These are phyloP conservation scores for Phocides pigmalion DNA, from an alignment of 1,140 invertebrate genomes.

Conservation along the genomic window DNA sequence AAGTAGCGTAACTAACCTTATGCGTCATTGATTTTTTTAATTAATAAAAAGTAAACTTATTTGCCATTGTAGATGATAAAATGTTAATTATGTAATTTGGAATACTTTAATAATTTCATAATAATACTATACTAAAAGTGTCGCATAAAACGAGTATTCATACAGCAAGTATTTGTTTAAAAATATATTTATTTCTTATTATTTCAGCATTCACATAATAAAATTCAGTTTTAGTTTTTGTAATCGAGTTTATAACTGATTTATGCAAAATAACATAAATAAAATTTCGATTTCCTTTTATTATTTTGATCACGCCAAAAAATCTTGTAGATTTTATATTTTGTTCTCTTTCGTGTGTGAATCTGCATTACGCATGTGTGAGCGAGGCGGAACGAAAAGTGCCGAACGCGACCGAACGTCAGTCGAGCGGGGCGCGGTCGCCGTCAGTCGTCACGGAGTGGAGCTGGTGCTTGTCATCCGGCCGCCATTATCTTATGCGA, in stretches of 20 bases:
- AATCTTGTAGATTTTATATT: slow-evolving; percentile 39
- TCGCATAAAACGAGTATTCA: no score
- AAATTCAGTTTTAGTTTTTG: background rate
- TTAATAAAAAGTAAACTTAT: no score
- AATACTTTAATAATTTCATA: no score
- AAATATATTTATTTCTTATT: no score
- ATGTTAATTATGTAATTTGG: no score
- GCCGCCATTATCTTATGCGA: slow-evolving; percentile 80
- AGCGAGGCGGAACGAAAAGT: slow-evolving; percentile 75
- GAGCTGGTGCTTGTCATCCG: slow-evolving; percentile 81
- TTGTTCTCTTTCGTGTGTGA: slow-evolving; percentile 68
- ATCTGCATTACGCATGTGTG: slow-evolving; percentile 78
- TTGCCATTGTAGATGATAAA: no score
- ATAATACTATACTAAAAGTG: no score
- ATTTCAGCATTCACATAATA: background rate
- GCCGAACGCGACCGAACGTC: slow-evolving; percentile 77
- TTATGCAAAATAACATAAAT: background rate
- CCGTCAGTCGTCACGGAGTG: slow-evolving; percentile 80
- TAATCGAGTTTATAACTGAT: background rate
- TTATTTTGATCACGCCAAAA: slow-evolving; percentile 27
- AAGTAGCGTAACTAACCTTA: background rate
- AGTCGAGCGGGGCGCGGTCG: slow-evolving; percentile 83
- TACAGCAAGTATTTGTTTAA: no score
- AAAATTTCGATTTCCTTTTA: slow-evolving; percentile 6
- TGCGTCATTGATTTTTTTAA: no score